These are phyloP conservation scores for Xenentodon cancila DNA, from an alignment of 2,797 vertebrate species.

Conservation along the genomic window DNA sequence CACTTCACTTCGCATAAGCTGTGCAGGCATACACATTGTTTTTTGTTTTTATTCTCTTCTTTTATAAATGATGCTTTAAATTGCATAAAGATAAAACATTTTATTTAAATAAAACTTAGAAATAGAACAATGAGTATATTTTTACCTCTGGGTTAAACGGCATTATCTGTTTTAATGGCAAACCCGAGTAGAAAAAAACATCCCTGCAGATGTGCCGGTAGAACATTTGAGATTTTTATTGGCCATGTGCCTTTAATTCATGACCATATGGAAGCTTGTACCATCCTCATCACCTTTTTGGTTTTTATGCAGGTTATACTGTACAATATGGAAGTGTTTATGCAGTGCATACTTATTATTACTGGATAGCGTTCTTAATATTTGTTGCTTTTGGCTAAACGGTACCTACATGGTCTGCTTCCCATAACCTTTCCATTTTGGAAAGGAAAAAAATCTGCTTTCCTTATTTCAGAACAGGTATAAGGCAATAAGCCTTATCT, in stretches of 20 bases:
- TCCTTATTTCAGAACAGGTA: background rate
- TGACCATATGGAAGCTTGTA: slow-evolving; percentile 27
- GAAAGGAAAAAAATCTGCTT: background rate
- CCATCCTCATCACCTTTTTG: background rate
- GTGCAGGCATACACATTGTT: no score
- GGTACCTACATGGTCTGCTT: background rate
- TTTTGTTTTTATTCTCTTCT: background rate
- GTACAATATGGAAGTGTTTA: background rate
- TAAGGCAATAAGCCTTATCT: slow-evolving; percentile 18
- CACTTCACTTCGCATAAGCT: no score
- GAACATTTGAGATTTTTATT: slow-evolving; percentile 80
- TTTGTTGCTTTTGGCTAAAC: slow-evolving; percentile 3
- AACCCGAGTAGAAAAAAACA: slow-evolving; percentile 20
- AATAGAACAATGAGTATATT: background rate
- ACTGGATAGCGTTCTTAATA: background rate
- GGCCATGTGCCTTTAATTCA: slow-evolving; percentile 60
- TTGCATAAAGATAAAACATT: background rate
- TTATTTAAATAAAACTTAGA: slow-evolving; percentile 1
- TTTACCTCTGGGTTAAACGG: slow-evolving; percentile 1
- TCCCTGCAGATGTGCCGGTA: slow-evolving; percentile 44
- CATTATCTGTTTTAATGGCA: background rate
- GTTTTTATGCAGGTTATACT: background rate
- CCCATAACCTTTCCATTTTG: background rate
- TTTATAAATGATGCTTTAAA: background rate
- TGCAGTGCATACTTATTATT: slow-evolving; percentile 4